Conservation (phyloP, 2,888 invertebrate species). For the Drosophila crucigera region DNA sequence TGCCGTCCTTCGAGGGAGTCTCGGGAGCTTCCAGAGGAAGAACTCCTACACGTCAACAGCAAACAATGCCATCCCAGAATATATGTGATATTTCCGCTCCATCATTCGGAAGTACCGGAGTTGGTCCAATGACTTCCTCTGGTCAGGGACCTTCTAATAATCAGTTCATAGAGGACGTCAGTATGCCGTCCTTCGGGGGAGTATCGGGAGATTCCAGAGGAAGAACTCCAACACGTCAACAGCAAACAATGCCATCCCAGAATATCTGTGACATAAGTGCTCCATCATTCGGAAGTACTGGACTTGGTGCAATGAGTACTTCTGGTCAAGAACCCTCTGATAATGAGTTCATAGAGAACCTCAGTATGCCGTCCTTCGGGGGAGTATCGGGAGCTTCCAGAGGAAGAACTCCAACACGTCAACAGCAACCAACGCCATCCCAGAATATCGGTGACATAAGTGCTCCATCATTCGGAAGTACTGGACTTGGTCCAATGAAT, state of each 20-base stretch:
- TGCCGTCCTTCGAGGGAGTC: background rate
- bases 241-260: background rate
- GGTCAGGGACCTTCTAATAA: background rate
- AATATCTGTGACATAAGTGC: background rate
- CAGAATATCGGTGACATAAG: background rate
- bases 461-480: background rate
- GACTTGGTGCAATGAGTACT: fast-evolving
- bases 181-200: background rate
- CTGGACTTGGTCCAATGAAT: background rate
- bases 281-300: background rate
- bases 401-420: background rate
- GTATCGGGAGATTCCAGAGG: background rate
- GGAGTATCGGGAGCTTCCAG: background rate
- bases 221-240: background rate
- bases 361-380: background rate
- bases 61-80: constrained; percentile 2
- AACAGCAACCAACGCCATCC: background rate
- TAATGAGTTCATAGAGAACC: background rate
- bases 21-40: background rate
- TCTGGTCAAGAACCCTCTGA: fast-evolving
- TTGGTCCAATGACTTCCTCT: background rate
- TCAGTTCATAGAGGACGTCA: background rate
- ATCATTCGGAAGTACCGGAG: background rate
- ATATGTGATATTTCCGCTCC: constrained; percentile 18
- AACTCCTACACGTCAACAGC: background rate